Percentiles rank a stretch among this genome's conserved stretches.
Conservation (phyloP, 2,888 invertebrate species). For the Lymantria dispar region DNA sequence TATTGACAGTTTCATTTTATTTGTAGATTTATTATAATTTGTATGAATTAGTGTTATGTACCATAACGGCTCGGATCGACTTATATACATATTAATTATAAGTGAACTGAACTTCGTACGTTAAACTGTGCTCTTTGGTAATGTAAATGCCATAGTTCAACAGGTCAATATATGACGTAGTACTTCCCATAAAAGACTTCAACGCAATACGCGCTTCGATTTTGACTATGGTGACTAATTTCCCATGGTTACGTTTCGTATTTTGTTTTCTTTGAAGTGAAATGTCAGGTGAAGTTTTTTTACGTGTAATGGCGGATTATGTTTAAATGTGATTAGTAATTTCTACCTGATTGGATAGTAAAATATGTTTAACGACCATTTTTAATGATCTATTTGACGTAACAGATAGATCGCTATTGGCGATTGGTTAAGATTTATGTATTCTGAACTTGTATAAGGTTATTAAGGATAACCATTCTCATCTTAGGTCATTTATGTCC, state of each 20-base stretch:
- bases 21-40: slow-evolving; percentile 5
- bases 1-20: not conserved
- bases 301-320: too few species aligned
- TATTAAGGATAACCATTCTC: too few species aligned
- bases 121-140: not conserved
- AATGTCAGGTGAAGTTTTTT: too few species aligned
- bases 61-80: not conserved
- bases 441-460: too few species aligned
- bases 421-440: too few species aligned
- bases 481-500: too few species aligned
- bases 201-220: slow-evolving; percentile 40
- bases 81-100: not conserved
- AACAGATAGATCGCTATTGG: too few species aligned
- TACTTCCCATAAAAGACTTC: slow-evolving; percentile 48
- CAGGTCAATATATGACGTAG: slow-evolving; percentile 24
- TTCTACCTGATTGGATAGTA: too few species aligned
- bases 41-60: slow-evolving; percentile 6
- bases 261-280: too few species aligned
- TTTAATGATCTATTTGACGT: too few species aligned
- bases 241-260: not conserved
- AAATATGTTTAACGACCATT: too few species aligned
- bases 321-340: too few species aligned
- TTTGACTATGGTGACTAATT: slow-evolving; percentile 15
- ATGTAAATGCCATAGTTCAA: not conserved
- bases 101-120: not conserved